Conservation (phyloP, 1,140 invertebrate genomes). For the Arion vulgaris region DNA sequence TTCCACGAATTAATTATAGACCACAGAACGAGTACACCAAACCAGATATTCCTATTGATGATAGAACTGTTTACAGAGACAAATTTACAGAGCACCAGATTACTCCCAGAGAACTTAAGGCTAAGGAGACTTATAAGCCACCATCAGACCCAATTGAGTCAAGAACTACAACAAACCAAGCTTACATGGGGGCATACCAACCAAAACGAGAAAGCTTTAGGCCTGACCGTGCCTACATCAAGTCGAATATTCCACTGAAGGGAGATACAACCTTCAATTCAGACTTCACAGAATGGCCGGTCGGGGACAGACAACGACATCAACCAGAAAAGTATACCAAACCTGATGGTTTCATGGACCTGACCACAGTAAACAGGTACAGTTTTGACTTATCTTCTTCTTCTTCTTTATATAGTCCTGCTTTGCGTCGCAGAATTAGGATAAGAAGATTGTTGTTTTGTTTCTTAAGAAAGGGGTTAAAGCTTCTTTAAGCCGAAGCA, state of each 20-base stretch:
- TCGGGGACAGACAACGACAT: conserved; percentile 2
- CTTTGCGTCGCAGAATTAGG: too few species aligned
- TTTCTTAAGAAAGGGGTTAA: too few species aligned
- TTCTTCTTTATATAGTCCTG: too few species aligned
- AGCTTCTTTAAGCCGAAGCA: too few species aligned
- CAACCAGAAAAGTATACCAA: conserved; percentile 19
- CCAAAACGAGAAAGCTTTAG: conserved; percentile 37
- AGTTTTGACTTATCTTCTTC: not conserved
- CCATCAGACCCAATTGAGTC: conserved; percentile 28
- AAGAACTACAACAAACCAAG: conserved; percentile 25
- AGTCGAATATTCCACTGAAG: conserved; percentile 28
- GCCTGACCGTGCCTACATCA: conserved; percentile 15
- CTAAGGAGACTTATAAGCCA: conserved; percentile 24
- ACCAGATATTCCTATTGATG: conserved; percentile 33
- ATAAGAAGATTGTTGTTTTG: too few species aligned
- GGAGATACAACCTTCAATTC: conserved; percentile 18
- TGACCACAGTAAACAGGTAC: conserved; percentile 39
- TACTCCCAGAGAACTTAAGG: conserved; percentile 1
- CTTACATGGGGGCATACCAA: conserved; percentile 28
- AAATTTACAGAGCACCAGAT: conserved; percentile 38
- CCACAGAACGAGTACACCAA: conserved; percentile 29
- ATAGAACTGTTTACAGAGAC: conserved; percentile 40
- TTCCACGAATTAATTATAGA: conserved; percentile 28
- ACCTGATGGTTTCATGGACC: conserved; percentile 43
- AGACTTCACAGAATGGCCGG: conserved; percentile 28